Conservation (phyloP, 2,888 invertebrate species). For the Pristionchus japonicus region DNA sequence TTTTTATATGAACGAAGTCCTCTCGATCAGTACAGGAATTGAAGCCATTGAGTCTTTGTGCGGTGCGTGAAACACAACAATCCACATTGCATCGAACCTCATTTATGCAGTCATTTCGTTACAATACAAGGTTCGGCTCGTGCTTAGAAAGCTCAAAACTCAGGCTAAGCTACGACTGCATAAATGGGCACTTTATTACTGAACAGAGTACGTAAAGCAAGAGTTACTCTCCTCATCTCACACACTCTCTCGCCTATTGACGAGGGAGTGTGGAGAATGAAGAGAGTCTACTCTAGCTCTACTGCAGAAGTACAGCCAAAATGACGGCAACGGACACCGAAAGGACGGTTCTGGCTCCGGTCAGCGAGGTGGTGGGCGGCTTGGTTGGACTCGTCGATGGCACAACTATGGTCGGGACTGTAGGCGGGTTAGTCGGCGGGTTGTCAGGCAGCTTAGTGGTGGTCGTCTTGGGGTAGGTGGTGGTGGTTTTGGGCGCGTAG, state of each 20-base stretch:
- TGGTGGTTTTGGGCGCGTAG: not conserved
- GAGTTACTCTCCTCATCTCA: too few relatives aligned
- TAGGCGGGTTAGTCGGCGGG: not conserved
- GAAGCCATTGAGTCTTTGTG: too few relatives aligned
- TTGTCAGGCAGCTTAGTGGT: not conserved
- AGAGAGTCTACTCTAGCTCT: not conserved
- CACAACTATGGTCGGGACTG: not conserved
- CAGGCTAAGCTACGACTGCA: not conserved
- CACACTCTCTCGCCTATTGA: too few relatives aligned
- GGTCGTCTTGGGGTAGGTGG: not conserved
- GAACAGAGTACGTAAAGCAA: not conserved
- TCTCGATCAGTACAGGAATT: too few relatives aligned
- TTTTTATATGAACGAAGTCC: too few relatives aligned
- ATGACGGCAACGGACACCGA: slow-evolving; percentile 5
- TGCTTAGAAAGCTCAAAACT: slow-evolving; percentile 13
- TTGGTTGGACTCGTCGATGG: not conserved
- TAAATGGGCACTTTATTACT: not conserved
- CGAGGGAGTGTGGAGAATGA: not conserved
- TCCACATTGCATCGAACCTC: not conserved
- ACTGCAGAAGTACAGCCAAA: not conserved
- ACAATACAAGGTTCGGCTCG: not conserved
- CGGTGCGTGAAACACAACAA: not conserved
- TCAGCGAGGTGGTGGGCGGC: not conserved
- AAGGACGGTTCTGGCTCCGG: not conserved
- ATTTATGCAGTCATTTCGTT: slow-evolving; percentile 36